Evolutionary conservation across 2,888 invertebrate genomes (phyloP), one percentile per base, ranked within the genome.

Genomic region (Myopa tessellatipennis): DNA sequence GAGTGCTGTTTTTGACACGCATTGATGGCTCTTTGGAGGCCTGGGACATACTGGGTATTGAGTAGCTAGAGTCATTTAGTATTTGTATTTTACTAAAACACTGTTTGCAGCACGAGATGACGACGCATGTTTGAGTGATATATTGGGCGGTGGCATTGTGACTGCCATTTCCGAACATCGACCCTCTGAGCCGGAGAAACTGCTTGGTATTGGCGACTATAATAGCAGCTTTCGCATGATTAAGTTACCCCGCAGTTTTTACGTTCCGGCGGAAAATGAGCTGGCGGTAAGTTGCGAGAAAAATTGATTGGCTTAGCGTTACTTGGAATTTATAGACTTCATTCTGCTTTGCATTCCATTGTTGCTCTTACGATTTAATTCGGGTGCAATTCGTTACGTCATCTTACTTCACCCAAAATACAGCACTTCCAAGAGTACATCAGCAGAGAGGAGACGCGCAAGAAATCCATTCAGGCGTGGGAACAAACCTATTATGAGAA

Each of bases 21-120:
- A 91, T 90, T 38, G 95, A 96, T 89, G 96, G 96, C 4, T 91
- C 91, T 78, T 90, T 95, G 16, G 96, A 96, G 88, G 92, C 93
- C 14, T 97, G 96, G 96, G 94, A 96, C 89, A 89, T 96, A 77
- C 88, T 94, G 63, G 83, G 89, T 88, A 79, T 79, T 72, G 8
- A 34, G n/a, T 10, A 45, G 45, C 10, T 4, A 8, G 45, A 6
- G 6, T 1, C 10, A 45, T 8, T 60, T 14, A 65, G 26, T 34
- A 65, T 12, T 65, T 4, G 1, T 3, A 38, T 6, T 34, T 26
- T 12, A 16, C 4, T 14, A 36, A 36, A 18, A 50, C 34, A 34
- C n/a, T 73, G 12, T 73, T 80, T 77, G 18, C 16, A 89, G 88
- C 87, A n/a, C 85, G 89, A 3, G 88, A 88, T 72, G 89, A 89